These are phyloP conservation scores for Echiichthys vipera DNA, from an alignment of 2,797 vertebrate species.

Conservation along the genomic window DNA sequence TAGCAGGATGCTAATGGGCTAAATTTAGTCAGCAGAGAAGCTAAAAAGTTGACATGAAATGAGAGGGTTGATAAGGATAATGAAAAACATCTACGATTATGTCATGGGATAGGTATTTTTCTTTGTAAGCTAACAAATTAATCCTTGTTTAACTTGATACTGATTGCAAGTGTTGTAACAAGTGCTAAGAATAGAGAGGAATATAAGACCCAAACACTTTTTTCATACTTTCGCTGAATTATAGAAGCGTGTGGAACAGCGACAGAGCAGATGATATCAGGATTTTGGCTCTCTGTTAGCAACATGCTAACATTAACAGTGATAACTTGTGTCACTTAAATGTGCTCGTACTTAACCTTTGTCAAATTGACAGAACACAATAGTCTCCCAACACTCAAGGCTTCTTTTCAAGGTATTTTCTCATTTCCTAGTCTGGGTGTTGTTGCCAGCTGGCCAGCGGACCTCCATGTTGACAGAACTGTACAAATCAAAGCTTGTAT, in stretches of 20 bases:
- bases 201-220: too few species aligned
- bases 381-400: not conserved
- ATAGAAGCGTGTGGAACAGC: not conserved
- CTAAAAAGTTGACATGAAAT: too few species aligned
- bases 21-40: not conserved
- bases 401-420: not conserved
- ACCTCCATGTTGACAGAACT: not conserved
- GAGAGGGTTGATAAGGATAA: too few species aligned
- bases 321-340: not conserved
- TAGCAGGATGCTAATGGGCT: not conserved
- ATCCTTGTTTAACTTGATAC: too few species aligned
- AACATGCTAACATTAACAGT: not conserved
- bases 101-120: too few species aligned
- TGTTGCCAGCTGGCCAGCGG: not conserved
- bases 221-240: too few species aligned
- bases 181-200: too few species aligned
- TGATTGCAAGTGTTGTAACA: too few species aligned
- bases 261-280: not conserved
- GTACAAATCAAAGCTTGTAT: not conserved
- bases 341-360: not conserved
- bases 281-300: not conserved
- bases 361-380: not conserved
- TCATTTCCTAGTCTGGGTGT: not conserved
- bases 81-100: too few species aligned
- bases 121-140: too few species aligned